These are phyloP conservation scores for Tichodroma muraria DNA, from an alignment of 2,113 vertebrate species.

Conservation along the genomic window DNA sequence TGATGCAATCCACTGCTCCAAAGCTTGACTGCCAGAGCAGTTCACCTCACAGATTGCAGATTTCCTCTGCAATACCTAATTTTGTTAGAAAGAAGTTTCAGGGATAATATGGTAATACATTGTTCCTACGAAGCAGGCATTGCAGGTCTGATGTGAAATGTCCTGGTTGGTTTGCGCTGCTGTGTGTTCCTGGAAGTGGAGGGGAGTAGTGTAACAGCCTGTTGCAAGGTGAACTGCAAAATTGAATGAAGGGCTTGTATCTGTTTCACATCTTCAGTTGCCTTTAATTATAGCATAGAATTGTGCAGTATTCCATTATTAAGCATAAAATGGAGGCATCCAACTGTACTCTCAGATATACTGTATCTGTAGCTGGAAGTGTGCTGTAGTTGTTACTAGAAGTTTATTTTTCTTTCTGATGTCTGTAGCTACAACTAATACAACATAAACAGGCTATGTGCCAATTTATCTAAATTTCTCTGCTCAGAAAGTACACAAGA, in stretches of 20 bases:
- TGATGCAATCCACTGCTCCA: neutral
- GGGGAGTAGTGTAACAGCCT: neutral
- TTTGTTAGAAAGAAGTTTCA: neutral
- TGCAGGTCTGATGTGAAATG: neutral
- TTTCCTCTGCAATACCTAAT: neutral
- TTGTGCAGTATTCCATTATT: neutral
- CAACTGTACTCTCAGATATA: neutral
- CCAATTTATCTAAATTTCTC: conserved; percentile 84
- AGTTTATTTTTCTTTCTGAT: conserved; percentile 8
- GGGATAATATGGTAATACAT: neutral
- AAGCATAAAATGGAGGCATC: neutral
- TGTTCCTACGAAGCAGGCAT: neutral
- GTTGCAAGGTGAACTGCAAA: neutral
- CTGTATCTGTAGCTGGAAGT: neutral
- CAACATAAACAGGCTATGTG: conserved; percentile 78
- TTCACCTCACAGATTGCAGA: neutral
- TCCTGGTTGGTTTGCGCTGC: neutral
- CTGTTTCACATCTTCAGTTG: neutral
- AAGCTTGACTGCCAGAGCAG: neutral
- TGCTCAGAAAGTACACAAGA: conserved; percentile 81
- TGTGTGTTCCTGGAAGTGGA: neutral
- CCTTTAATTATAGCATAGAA: neutral
- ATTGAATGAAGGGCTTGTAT: neutral
- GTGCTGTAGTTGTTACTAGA: neutral
- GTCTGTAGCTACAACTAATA: conserved; percentile 79